Base-by-base conservation (phyloP, 2,113 vertebrate genomes). In the Anhinga rufa region DNA sequence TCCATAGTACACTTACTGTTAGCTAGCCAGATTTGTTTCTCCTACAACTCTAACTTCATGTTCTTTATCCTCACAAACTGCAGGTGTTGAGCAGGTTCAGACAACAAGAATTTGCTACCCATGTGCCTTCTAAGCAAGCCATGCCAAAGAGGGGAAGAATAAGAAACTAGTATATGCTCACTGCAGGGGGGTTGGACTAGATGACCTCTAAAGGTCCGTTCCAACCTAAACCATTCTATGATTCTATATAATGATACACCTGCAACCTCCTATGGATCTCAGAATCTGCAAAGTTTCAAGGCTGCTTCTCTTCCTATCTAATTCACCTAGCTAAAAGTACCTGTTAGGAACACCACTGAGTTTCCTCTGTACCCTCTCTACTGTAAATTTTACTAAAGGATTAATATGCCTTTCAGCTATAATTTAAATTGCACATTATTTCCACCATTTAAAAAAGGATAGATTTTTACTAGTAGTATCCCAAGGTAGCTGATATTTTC, bases 1-100 rank as follows among this genome's bases (percentile, higher is more conserved):
- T 31, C 10, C 13, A 29, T 0, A 9, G 29, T 11, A 40, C 6
- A 4, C 32, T 9, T 26, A 26, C 1, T 17, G 15, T 9, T 11
- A n/a, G 12, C 38, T 28, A 42, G 5, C 12, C 57, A 42, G 12
- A 49, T 7, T 81, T 9, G 7, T 7, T 76, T 75, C 32, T 82
- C 29, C 29, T 32, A 40, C 25, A 58, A 6, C 19, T 42, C 44
- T 29, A 26, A 34, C 36, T 58, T 61, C 3, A 4, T 48, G 16
- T 34, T n/a, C 51, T 42, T 79, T 12, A 69, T 12, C 44, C 34
- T 60, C 29, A 46, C 13, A 40, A 72, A 72, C 31, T 21, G 32
- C 40, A 76, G 49, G 24, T 52, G 36, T 48, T 14, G n/a, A 72
- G 49, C 66, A 24, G 6, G 14, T 51, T 44, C 42, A 80, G 40